Evolutionary conservation across 1,140 invertebrate genomes (phyloP).

Genomic region (Gerris buenoi): DNA sequence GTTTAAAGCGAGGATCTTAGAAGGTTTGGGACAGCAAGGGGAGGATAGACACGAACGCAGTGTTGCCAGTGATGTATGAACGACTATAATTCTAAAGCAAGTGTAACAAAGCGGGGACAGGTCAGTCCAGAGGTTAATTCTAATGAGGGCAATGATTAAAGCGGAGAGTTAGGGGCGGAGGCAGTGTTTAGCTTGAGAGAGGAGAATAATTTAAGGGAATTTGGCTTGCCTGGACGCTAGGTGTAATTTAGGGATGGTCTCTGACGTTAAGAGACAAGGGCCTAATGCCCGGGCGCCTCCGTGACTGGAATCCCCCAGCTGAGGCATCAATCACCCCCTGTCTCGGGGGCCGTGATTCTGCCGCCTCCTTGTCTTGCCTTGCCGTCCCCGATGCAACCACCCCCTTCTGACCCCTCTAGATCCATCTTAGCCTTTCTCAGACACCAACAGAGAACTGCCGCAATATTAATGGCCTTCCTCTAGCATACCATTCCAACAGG

Average conservation of each 20-base stretch:
- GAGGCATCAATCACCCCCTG: background rate
- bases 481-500: background rate
- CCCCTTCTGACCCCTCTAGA: background rate
- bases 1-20: too few species aligned
- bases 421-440: background rate
- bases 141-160: background rate
- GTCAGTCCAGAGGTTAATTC: background rate
- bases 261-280: background rate
- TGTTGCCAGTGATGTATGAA: background rate
- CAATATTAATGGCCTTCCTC: background rate
- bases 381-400: background rate
- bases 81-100: background rate
- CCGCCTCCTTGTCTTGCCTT: too few species aligned
- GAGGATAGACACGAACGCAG: too few species aligned
- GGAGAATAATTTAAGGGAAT: background rate
- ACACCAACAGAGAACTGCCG: background rate
- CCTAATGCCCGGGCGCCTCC: background rate
- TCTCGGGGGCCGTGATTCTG: background rate
- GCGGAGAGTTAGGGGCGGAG: background rate
- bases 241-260: background rate
- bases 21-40: too few species aligned
- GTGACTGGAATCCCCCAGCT: background rate
- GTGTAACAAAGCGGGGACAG: background rate
- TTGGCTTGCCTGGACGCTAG: background rate
- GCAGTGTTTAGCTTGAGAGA: background rate